These are phyloP conservation scores for Asarcornis scutulata DNA, from an alignment of 2,113 vertebrate species.

Conservation along the genomic window DNA sequence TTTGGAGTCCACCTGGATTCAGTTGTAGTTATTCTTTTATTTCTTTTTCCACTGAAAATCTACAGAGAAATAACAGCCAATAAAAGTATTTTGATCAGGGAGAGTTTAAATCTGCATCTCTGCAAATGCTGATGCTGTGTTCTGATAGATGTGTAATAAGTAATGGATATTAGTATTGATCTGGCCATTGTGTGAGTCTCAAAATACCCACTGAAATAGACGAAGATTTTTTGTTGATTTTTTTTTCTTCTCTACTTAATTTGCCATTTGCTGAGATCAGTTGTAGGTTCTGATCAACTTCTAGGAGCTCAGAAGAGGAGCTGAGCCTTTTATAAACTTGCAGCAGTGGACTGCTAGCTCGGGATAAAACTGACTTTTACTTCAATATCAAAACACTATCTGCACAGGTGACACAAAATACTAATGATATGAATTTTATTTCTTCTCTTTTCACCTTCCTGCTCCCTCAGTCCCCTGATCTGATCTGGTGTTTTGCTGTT, in stretches of 20 bases:
- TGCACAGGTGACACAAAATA: neutral
- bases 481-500: neutral
- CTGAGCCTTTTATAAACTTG: neutral
- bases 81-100: neutral
- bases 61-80: neutral
- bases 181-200: neutral
- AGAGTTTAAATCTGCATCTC: neutral
- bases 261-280: neutral
- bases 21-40: neutral
- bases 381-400: conserved; percentile 21
- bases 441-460: neutral
- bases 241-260: neutral
- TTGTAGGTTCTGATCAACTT: neutral
- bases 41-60: neutral
- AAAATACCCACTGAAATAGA: neutral
- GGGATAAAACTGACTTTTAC: conserved; percentile 16
- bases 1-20: neutral
- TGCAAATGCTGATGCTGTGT: neutral
- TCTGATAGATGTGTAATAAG: neutral
- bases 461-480: neutral
- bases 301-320: neutral
- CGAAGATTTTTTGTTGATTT: neutral
- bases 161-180: neutral
- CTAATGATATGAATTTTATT: conserved; percentile 3
- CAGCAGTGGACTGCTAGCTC: neutral